Conservation (phyloP, 2,888 invertebrate species). For the Epinotia demarniana region DNA sequence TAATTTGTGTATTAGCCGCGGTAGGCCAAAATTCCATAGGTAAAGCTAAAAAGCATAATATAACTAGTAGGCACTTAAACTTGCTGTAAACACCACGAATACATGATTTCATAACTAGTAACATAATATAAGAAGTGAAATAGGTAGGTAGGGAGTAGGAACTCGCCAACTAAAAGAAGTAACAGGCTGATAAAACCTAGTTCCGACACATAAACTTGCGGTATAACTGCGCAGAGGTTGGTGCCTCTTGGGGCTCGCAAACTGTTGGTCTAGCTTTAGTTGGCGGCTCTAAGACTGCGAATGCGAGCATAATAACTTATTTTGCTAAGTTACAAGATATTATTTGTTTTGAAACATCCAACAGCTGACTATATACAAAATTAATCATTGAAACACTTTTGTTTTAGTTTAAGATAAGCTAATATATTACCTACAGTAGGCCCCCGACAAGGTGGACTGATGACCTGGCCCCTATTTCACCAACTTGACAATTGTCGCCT, state of each 20-base stretch:
- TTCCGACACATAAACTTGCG: constrained; percentile 23
- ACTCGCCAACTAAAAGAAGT: background rate
- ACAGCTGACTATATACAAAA: no score
- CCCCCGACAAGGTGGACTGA: no score
- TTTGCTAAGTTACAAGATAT: constrained; percentile 9
- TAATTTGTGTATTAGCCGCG: no score
- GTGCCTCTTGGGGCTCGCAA: constrained; percentile 15
- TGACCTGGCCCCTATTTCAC: no score
- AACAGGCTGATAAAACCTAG: constrained; percentile 31
- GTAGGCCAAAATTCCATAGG: no score
- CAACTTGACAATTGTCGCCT: no score
- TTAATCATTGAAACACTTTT: no score
- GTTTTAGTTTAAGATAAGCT: no score
- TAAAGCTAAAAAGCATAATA: no score
- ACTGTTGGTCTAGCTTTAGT: constrained; percentile 21
- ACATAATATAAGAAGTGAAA: background rate
- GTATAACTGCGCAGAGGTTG: constrained; percentile 29
- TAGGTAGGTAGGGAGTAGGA: background rate
- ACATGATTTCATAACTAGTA: background rate
- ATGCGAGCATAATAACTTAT: constrained; percentile 13
- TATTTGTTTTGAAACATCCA: background rate
- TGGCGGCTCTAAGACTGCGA: background rate
- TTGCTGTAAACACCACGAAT: no score
- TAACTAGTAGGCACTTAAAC: no score
- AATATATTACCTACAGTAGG: no score